Evolutionary conservation across 2,888 invertebrate species (phyloP).

Genomic region (Xanthorhoe spadicearia): DNA sequence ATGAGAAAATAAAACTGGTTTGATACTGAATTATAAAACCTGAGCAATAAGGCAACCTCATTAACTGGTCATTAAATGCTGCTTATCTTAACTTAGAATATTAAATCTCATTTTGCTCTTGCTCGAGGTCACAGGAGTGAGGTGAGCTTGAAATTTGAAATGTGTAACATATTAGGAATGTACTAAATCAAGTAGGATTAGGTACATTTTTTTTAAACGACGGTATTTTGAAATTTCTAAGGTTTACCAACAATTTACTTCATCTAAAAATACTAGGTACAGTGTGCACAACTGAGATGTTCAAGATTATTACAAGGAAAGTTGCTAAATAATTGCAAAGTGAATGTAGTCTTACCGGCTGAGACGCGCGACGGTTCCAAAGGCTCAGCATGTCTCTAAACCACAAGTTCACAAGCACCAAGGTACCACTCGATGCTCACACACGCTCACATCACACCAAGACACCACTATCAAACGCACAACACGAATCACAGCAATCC

Average conservation of each 20-base stretch:
- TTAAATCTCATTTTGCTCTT: not conserved
- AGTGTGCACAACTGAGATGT: conserved; percentile 3
- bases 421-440: conserved; percentile 47
- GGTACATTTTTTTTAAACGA: not conserved
- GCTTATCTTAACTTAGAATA: not conserved
- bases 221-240: not conserved
- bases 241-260: too few relatives aligned
- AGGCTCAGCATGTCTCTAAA: conserved; percentile 64
- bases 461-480: conserved; percentile 51
- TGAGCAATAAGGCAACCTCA: not conserved
- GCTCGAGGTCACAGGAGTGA: not conserved
- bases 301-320: conserved; percentile 17
- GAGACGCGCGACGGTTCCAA: conserved; percentile 46
- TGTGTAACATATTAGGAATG: too few relatives aligned
- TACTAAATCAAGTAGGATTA: too few relatives aligned
- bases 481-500: conserved; percentile 53
- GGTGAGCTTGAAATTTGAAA: not conserved
- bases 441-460: conserved; percentile 55
- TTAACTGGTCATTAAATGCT: not conserved
- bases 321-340: conserved; percentile 4
- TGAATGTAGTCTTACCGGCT: conserved; percentile 52
- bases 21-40: not conserved
- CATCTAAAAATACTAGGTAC: not conserved
- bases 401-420: conserved; percentile 57
- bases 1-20: conserved; percentile 1